Evolutionary conservation across 2,888 invertebrate genomes (phyloP).

Genomic region (Agrotis clavis): DNA sequence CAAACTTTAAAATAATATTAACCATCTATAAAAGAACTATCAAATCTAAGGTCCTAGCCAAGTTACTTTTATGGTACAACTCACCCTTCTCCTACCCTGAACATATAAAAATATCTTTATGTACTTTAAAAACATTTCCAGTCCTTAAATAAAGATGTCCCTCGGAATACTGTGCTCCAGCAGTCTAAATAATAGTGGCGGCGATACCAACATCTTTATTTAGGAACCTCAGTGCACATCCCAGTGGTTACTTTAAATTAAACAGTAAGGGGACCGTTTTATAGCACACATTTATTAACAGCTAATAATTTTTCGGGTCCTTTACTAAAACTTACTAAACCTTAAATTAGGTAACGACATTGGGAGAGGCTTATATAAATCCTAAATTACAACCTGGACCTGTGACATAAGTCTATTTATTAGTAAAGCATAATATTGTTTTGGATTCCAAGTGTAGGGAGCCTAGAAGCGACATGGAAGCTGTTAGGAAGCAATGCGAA

Average conservation of each 20-base stretch:
- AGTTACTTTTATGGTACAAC: constrained; percentile 87
- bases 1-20: constrained; percentile 89
- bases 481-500: constrained; percentile 84
- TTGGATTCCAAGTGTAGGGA: constrained; percentile 77
- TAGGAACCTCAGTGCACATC: constrained; percentile 74
- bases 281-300: constrained; percentile 88
- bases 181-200: constrained; percentile 33
- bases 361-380: constrained; percentile 84
- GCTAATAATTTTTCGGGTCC: constrained; percentile 83
- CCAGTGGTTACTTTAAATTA: constrained; percentile 78
- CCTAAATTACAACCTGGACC: constrained; percentile 89
- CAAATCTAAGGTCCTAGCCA: constrained; percentile 89
- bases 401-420: constrained; percentile 85
- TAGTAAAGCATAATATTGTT: constrained; percentile 83
- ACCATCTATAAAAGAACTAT: constrained; percentile 89
- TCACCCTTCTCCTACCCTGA: constrained; percentile 84
- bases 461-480: constrained; percentile 84
- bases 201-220: constrained; percentile 74
- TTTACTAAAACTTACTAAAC: constrained; percentile 82
- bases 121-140: constrained; percentile 85
- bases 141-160: constrained; percentile 78
- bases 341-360: constrained; percentile 88
- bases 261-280: constrained; percentile 80
- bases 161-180: constrained; percentile 43
- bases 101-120: constrained; percentile 91